Percentiles rank a stretch among this genome's conserved stretches.
phyloP scores from a whole-genome alignment of 2,888 invertebrate species.

The Cartodere bifasciata region DNA sequence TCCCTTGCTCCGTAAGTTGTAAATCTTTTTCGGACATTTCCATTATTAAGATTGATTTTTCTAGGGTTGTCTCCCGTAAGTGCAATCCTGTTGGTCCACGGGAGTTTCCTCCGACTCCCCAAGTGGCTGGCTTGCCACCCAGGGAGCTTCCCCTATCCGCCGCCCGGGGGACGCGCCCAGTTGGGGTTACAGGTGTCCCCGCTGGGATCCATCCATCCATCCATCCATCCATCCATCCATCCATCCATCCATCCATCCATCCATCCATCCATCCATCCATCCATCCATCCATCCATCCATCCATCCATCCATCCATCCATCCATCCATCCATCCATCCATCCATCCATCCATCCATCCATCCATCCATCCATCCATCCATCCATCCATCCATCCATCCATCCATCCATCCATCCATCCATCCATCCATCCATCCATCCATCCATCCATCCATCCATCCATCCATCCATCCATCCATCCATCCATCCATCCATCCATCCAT shows the following conservation, averaged over 20 bases:
- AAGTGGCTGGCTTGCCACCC: no score
- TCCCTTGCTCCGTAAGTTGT: no score
- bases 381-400: constrained; percentile 8
- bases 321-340: constrained; percentile 7
- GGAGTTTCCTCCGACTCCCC: no score
- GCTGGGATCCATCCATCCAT: constrained; percentile 7
- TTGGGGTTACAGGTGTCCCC: no score
- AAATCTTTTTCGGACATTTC: no score
- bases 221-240: constrained; percentile 4
- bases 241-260: constrained; percentile 8
- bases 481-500: constrained; percentile 8
- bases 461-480: constrained; percentile 8
- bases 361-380: constrained; percentile 8
- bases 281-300: constrained; percentile 8
- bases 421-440: constrained; percentile 8
- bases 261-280: constrained; percentile 8
- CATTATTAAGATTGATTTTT: no score
- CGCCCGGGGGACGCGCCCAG: no score
- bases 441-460: constrained; percentile 8
- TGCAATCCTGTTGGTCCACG: no score
- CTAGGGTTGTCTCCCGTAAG: no score
- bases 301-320: constrained; percentile 8
- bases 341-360: constrained; percentile 8
- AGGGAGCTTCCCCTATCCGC: no score
- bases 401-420: constrained; percentile 8